These are phyloP conservation scores for Lepidonotus clava DNA, from an alignment of 2,888 invertebrate species.

Conservation along the genomic window DNA sequence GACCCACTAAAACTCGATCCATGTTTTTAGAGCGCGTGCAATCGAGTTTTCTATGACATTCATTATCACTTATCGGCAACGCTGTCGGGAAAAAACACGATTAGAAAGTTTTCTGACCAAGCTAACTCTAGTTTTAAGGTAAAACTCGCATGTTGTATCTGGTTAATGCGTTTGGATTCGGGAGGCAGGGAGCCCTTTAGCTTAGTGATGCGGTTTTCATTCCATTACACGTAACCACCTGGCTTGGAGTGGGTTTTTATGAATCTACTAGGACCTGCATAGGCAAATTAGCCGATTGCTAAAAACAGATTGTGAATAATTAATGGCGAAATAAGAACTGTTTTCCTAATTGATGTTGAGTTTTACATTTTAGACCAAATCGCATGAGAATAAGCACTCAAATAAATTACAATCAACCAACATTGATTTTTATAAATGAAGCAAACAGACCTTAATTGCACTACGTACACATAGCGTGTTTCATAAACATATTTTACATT, in stretches of 20 bases:
- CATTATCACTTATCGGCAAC: conserved; percentile 9
- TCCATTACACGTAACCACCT: neutral
- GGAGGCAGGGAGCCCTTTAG: neutral
- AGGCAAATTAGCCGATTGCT: neutral
- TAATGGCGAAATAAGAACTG: neutral
- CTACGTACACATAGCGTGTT: neutral
- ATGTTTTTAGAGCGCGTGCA: neutral
- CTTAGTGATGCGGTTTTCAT: neutral
- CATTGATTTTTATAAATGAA: too few relatives aligned
- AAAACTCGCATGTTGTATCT: neutral
- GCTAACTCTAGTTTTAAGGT: neutral
- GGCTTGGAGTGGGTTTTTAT: neutral
- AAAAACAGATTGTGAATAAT: neutral
- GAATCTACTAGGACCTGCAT: neutral
- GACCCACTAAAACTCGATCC: neutral
- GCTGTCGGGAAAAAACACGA: neutral
- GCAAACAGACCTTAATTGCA: too few relatives aligned
- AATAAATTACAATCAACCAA: too few relatives aligned
- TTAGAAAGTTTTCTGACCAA: neutral
- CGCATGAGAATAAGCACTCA: too few relatives aligned
- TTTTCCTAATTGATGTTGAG: neutral
- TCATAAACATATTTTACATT: neutral
- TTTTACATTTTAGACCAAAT: neutral
- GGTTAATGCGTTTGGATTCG: neutral
- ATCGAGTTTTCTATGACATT: conserved; percentile 7